Evolutionary conservation across 1,140 invertebrate genomes (phyloP), one percentile per base, ranked within the genome.

Genomic region (Chionoecetes opilio): DNA sequence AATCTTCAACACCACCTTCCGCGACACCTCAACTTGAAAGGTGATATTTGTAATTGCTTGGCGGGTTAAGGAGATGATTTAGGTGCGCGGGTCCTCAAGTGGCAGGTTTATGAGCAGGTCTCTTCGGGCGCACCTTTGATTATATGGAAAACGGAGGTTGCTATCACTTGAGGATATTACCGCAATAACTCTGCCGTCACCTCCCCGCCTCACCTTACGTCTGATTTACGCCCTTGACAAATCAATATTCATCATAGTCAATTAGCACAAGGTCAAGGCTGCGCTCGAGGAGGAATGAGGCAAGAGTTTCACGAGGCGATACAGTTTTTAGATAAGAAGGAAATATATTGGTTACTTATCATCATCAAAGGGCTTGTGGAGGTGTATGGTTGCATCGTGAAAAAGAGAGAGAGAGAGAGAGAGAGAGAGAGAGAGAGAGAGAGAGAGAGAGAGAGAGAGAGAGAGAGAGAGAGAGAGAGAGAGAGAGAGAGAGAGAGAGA

Each of bases 401-500:
- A 37, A 90, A 37, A 90, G 88, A 90, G 35, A 38, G 88, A 90
- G 88, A 46, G 89, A 46, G 89, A 46, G 89, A 46, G 89, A 46
- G 89, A 46, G 89, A 46, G 89, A 46, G 89, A 46, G 89, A 46
- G 89, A 46, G 89, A 46, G 89, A 46, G 89, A 46, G 89, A 46
- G 38, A 46, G 89, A 46, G 46, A n/a, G 26, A 46, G 89, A 32
- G 46, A 41, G 37, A 41, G 46, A 46, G 46, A 46, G 46, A 41
- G 31, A 46, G 35, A 91, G 89, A n/a, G 88, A 90, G 88, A 90
- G 88, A 90, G 35, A 38, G 88, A 90, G 88, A 46, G 89, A 46
- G 89, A 46, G 89, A 46, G 89, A 46, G 89, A 46, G 89, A 46
- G 89, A 46, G 89, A 46, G 89, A 46, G 89, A 46, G 89, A 46